Base-by-base conservation (phyloP, 1,140 invertebrate species). In the Drosophila arizonae region DNA sequence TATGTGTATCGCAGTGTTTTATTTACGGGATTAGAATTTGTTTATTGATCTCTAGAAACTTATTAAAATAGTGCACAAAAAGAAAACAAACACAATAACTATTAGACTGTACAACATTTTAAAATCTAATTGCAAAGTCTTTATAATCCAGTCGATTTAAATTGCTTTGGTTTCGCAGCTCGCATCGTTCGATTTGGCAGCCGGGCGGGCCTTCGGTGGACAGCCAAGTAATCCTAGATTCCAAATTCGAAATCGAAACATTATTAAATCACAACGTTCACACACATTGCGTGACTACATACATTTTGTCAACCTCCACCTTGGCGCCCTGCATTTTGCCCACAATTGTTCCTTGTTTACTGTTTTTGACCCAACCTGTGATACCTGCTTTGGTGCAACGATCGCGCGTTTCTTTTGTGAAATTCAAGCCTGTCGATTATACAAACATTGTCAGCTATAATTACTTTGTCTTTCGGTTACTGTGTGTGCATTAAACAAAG, bases 331-430 rank as follows among this genome's bases (percentile, higher is more conserved):
- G 96, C 90, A 98, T 94, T 92, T 97, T 97, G 21, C 97, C 97
- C 1, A 96, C 93, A 54, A 98, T 96, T 8, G 97, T 97, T 28
- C 97, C 97, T 71, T 93, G 94, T 91, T 95, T 96, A n/a, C 95
- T 95, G 86, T 97, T 97, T 91, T 97, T 97, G 60, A 98, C 95
- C 97, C 97, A 98, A n/a, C 97, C 97, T 30, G 94, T 94, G 13
- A 98, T 93, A 41, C 94, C 94, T 13, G 96, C 92, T 75, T 95
- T 93, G 66, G 94, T 94, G 30, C 94, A 95, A 63, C 96, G 93
- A 79, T 97, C 96, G 78, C 96, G 95, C 78, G 96, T 96, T 89
- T 96, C 97, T 92, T 97, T 97, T 11, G 96, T 96, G 90, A 97
- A 97, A 90, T 95, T 96, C 79, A 95, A 94, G 68, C 96, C 97